Percentiles rank a stretch among this genome's conserved stretches.
phyloP scores from a whole-genome alignment of 2,888 invertebrate species.

The Phalera bucephala region DNA sequence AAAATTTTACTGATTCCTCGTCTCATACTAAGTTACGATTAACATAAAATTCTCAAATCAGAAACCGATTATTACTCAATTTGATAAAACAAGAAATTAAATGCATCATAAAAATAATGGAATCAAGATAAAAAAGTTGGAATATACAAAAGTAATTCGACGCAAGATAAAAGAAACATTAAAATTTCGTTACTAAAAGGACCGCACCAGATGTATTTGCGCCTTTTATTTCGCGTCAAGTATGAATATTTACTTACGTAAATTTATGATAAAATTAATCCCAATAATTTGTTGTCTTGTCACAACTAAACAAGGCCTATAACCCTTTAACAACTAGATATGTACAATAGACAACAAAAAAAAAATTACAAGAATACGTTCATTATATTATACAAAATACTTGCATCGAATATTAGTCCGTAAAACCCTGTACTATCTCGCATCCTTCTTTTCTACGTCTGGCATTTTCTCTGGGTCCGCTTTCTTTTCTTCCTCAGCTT shows the following conservation, averaged over 20 bases:
- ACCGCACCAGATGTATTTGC: background rate
- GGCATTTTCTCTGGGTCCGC: constrained; percentile 6
- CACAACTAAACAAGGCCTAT: constrained; percentile 7
- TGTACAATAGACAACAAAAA: constrained; percentile 28
- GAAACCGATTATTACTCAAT: too few species aligned
- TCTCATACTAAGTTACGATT: too few species aligned
- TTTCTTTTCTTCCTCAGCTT: constrained; percentile 8
- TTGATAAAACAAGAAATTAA: constrained; percentile 15
- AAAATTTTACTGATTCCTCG: too few species aligned
- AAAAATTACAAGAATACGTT: constrained; percentile 20
- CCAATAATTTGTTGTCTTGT: constrained; percentile 6
- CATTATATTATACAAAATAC: constrained; percentile 28
- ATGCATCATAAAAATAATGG: constrained; percentile 28
- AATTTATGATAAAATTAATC: constrained; percentile 20
- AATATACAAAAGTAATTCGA: constrained; percentile 14
- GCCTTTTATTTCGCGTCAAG: constrained; percentile 19
- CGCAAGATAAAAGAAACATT: constrained; percentile 17
- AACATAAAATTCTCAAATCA: too few species aligned
- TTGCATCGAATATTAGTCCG: constrained; percentile 20
- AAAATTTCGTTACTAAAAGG: too few species aligned
- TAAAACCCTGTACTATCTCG: constrained; percentile 67
- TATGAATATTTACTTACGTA: background rate
- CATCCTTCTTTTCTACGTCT: constrained; percentile 45
- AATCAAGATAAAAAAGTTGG: constrained; percentile 16
- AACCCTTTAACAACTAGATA: constrained; percentile 16